phyloP scores from a whole-genome alignment of 1,140 invertebrate species.

The Bombus pascuorum region DNA sequence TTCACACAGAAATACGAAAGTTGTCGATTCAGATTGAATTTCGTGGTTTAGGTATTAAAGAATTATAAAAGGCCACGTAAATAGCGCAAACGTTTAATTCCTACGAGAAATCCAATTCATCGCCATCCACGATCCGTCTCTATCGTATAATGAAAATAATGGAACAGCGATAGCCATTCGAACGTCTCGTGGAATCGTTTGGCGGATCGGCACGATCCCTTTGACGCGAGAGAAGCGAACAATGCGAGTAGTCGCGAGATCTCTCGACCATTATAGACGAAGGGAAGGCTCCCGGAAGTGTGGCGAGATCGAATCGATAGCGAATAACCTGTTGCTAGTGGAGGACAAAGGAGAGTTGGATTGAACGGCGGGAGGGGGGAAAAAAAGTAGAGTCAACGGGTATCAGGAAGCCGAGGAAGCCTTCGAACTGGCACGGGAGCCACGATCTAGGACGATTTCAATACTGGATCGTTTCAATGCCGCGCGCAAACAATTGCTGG shows the following conservation, averaged over 20 bases:
- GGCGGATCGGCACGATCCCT: not conserved
- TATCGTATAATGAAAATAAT: not conserved
- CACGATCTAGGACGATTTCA: constrained; percentile 43
- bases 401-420: constrained; percentile 41
- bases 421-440: constrained; percentile 13
- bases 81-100: too few relatives aligned
- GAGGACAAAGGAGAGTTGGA: constrained; percentile 53
- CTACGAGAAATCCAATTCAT: not conserved
- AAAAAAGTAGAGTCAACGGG: constrained; percentile 32
- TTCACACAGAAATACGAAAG: too few relatives aligned
- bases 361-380: constrained; percentile 44
- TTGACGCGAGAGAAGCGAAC: constrained; percentile 11
- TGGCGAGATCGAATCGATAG: constrained; percentile 45
- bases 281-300: constrained; percentile 40
- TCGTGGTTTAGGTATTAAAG: too few relatives aligned
- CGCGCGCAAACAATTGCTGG: not conserved
- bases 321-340: constrained; percentile 30
- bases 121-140: not conserved
- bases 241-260: constrained; percentile 9
- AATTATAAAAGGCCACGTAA: too few relatives aligned
- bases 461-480: constrained; percentile 26
- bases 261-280: not conserved
- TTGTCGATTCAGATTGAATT: too few relatives aligned
- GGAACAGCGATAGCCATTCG: not conserved
- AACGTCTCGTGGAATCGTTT: not conserved